Base-by-base conservation (phyloP, 2,888 invertebrate genomes). In the Electrophaes corylata region DNA sequence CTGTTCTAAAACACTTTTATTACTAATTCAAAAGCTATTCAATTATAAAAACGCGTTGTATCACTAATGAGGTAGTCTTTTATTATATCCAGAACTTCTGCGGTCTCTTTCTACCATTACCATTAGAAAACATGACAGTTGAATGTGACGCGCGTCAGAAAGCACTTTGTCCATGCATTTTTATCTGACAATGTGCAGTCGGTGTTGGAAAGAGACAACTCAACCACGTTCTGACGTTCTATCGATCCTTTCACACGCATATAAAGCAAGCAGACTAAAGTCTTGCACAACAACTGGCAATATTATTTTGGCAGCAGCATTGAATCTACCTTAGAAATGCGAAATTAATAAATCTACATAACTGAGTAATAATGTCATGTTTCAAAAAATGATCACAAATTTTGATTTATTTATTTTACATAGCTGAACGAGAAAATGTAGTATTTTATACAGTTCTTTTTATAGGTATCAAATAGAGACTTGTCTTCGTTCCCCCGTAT, bases 281-380 rank as follows among this genome's bases (percentile, higher is more conserved):
- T 11, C 14, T 14, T 35, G 12, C 35, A 12, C 35, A 12, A 56
- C 47, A 40, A 55, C 54, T 62, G 58, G 63, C 61, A 61, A 55
- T 59, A 65, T n/a, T n/a, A n/a, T 65, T 63, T 65, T 65, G 65
- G 63, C 65, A 65, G 65, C 65, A 65, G 63, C 65, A 61, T 59
- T 52, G 19, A 50, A 35, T 20, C 23, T 53, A 39, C 37, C 39
- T 44, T 44, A 19, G 19, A 55, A 49, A 56, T 45, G 41, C 44
- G 14, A 49, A 23, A 23, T n/a, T n/a, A n/a, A n/a, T n/a, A n/a
- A n/a, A n/a, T n/a, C n/a, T n/a, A n/a, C 23, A 23, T 23, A 3
- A 23, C 4, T 23, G 23, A 4, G 6, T 23, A 1, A 10, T 1
- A 29, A 29, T 10, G 10, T 29, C 6, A 10, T 29, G 10, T 10